A percentile compares a stretch with the other conserved stretches of the same genome.
phyloP scores from a whole-genome alignment of 2,113 vertebrate species.

The Bujurquina vittata region DNA sequence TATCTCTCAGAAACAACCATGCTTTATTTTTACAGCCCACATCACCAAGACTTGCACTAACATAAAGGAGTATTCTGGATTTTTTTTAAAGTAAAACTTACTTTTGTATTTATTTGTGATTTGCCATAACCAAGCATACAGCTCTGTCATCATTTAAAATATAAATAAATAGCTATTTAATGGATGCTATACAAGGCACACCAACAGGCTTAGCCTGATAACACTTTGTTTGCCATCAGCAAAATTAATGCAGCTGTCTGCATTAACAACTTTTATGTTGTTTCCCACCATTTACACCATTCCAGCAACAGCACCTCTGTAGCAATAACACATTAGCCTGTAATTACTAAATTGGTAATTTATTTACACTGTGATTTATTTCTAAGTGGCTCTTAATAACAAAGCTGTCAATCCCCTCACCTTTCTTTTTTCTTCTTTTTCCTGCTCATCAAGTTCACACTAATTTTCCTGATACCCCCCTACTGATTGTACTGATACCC shows the following conservation, averaged over 20 bases:
- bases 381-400: neutral
- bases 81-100: too few species aligned
- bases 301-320: neutral
- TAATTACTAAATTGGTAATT: neutral
- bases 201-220: neutral
- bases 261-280: neutral
- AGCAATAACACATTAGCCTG: neutral
- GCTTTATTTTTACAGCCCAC: neutral
- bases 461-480: neutral
- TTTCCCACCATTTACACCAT: neutral
- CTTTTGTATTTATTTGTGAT: neutral
- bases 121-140: neutral
- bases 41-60: neutral
- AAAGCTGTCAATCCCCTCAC: neutral
- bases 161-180: neutral
- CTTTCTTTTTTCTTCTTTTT: neutral
- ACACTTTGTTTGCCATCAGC: neutral
- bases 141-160: neutral
- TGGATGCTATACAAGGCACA: neutral
- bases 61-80: neutral
- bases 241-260: neutral
- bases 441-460: neutral
- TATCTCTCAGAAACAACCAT: neutral
- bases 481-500: neutral
- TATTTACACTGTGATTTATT: conserved; percentile 2